Evolutionary conservation across 1,140 invertebrate genomes (phyloP), one percentile per base, ranked within the genome.

Genomic region (Drosophila insularis): DNA sequence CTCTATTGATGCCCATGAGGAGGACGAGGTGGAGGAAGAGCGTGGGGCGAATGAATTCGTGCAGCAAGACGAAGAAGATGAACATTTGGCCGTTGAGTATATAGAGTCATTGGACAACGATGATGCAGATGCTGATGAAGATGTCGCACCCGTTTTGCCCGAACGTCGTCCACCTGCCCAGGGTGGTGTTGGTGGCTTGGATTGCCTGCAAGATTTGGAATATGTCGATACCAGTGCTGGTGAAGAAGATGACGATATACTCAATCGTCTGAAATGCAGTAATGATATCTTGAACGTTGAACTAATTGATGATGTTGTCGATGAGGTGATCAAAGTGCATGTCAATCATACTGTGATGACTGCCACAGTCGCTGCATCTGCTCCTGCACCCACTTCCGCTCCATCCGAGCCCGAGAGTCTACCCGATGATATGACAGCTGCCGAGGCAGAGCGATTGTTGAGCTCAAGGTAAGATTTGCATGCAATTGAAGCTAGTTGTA

Each of bases 401-500:
- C 85, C 78, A 1, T 76, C 89, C 0, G 85, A 82, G 61, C 43
- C 43, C 1, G 84, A 90, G 37, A 91, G 82, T 56, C 64, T 92
- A 62, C 93, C 94, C 11, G 95, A 96, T 89, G 94, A 95, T 14
- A 97, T 96, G 95, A 97, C 96, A 46, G 94, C 95, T n/a, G 95
- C 95, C 80, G 96, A 97, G 90, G 96, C 96, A n/a, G 96, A 97
- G 86, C 94, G 96, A 92, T 92, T 97, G 78, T 93, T 96, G 62
- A 97, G 96, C 91, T 94, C 95, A 81, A 96, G 96, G 96, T 97
- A 89, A 93, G 92, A 76, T 2, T 1, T 50, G 43, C 43, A 50
- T 46, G 43, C 2, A 46, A 46, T 46, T 46, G 7, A 54, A 5
- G 27, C 40, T 40, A 1, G 53, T n/a, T n/a, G n/a, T n/a, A n/a